A percentile compares a stretch with the other conserved stretches of the same genome.
Evolutionary conservation across 2,888 invertebrate species (phyloP).

Genomic region (Autographa pulchrina): DNA sequence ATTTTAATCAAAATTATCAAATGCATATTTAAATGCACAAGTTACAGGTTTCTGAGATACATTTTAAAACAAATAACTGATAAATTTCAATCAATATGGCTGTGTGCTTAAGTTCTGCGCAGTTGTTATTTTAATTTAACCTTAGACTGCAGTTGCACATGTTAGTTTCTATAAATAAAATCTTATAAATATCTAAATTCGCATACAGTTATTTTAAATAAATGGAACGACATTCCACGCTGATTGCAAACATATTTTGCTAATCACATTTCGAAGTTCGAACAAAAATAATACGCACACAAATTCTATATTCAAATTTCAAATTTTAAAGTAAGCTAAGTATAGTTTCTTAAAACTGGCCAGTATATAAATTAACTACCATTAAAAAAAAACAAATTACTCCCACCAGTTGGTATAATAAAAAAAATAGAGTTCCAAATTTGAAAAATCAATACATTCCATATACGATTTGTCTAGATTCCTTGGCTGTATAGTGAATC

Average conservation of each 20-base stretch:
- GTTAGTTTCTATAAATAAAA: slow-evolving; percentile 5
- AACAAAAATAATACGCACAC: not conserved
- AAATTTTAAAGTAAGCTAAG: no score
- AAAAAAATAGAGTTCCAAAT: not conserved
- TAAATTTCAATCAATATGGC: not conserved
- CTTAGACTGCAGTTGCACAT: not conserved
- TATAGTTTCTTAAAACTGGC: no score
- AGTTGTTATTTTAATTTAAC: not conserved
- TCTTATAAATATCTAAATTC: not conserved
- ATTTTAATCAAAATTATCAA: no score
- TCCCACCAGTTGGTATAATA: not conserved
- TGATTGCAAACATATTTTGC: not conserved
- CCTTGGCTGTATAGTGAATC: slow-evolving; percentile 34
- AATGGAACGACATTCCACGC: not conserved
- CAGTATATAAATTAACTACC: no score
- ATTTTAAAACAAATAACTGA: no score
- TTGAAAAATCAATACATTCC: not conserved
- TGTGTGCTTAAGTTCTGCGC: not conserved
- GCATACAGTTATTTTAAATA: not conserved
- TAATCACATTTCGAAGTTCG: not conserved
- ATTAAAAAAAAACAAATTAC: no score
- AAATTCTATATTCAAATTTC: no score
- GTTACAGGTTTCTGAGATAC: not conserved
- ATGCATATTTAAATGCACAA: no score
- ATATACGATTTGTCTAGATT: slow-evolving; percentile 9